Conservation (phyloP, 2,888 invertebrate species). For the Anaspis maculata region DNA sequence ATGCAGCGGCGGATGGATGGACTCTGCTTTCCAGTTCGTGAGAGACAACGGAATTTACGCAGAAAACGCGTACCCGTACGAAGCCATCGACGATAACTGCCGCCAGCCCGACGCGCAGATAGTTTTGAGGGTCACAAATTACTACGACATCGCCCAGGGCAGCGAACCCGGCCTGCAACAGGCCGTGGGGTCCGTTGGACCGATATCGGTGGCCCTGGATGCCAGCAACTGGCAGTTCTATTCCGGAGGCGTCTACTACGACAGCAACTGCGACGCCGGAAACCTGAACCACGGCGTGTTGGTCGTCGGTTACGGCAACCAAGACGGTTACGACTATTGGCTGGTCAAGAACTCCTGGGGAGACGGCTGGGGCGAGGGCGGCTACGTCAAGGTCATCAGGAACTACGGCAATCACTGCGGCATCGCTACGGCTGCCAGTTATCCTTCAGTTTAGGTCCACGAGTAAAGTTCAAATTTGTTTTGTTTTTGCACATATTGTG, state of each 20-base stretch:
- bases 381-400: constrained; percentile 29
- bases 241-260: constrained; percentile 67
- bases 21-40: constrained; percentile 45
- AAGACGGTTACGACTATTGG: constrained; percentile 54
- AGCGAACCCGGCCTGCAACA: constrained; percentile 62
- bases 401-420: constrained; percentile 66
- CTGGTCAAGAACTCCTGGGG: constrained; percentile 62
- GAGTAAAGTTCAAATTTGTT: constrained; percentile 36
- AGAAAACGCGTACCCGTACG: constrained; percentile 47
- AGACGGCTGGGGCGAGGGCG: constrained; percentile 29
- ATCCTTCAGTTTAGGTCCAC: no score
- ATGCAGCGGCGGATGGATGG: constrained; percentile 48
- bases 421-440: constrained; percentile 69
- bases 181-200: constrained; percentile 75
- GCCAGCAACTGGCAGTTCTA: constrained; percentile 79
- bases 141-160: constrained; percentile 60
- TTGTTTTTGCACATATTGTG: background rate
- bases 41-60: constrained; percentile 50
- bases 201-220: constrained; percentile 82
- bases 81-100: constrained; percentile 22
- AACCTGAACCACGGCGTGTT: constrained; percentile 74
- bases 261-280: constrained; percentile 58
- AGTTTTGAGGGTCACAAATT: no score
- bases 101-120: no score
- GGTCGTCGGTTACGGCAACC: constrained; percentile 70